phyloP scores from a whole-genome alignment of 2,797 vertebrate genomes.

The Petrocephalus sullivani region DNA sequence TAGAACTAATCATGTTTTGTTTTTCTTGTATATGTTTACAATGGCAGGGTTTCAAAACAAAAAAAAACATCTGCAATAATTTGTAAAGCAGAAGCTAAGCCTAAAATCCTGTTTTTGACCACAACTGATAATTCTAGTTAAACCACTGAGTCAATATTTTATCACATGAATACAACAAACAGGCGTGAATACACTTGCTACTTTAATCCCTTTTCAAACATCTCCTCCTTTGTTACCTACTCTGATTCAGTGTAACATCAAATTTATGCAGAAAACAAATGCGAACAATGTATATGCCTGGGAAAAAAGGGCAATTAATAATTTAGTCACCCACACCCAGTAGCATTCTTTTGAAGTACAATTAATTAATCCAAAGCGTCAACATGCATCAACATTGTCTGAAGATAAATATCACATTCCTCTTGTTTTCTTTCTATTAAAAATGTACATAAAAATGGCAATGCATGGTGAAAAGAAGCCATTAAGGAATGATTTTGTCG shows the following conservation, averaged over 20 bases:
- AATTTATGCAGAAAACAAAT: constrained; percentile 10
- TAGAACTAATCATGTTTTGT: neutral
- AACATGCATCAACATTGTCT: constrained; percentile 3
- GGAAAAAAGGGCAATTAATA: constrained; percentile 7
- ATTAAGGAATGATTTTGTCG: constrained; percentile 35
- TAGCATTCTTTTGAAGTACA: neutral
- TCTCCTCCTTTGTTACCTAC: constrained; percentile 39
- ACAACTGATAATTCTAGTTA: constrained; percentile 57
- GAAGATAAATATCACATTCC: neutral
- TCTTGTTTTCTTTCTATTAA: neutral
- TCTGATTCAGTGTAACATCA: constrained; percentile 2
- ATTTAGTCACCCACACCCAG: neutral
- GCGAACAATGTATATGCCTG: neutral
- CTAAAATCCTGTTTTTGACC: constrained; percentile 60
- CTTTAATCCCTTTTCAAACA: constrained; percentile 53
- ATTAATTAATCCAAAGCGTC: constrained; percentile 6
- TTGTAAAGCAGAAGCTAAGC: constrained; percentile 55
- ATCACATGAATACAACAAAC: constrained; percentile 60
- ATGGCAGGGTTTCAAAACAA: constrained; percentile 15
- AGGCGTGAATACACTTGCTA: constrained; percentile 55
- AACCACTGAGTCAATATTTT: constrained; percentile 63
- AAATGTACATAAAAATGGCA: neutral
- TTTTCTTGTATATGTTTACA: constrained; percentile 21
- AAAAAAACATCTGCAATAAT: constrained; percentile 47
- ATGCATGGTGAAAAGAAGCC: neutral